Conservation (phyloP, 92 coral and sea anemone species). For the Porites evermanni region DNA sequence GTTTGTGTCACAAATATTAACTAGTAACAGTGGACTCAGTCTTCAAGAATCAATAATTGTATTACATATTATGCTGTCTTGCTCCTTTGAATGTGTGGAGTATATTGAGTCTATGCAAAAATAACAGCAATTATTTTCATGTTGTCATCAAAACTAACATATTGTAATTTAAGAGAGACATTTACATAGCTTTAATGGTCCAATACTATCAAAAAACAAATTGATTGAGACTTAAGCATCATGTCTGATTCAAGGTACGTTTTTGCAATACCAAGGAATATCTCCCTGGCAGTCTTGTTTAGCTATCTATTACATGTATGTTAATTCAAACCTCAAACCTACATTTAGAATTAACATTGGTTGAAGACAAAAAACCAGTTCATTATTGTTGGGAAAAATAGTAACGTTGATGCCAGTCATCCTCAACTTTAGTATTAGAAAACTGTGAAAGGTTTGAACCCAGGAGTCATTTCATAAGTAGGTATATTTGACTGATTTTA, state of each 20-base stretch:
- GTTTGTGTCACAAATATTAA: background rate
- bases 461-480: no score
- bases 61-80: no score
- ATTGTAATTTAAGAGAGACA: no score
- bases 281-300: background rate
- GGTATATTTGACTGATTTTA: background rate
- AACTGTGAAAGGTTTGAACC: no score
- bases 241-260: constrained; percentile 21
- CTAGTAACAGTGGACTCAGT: background rate
- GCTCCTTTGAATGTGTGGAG: no score
- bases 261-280: background rate
- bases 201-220: background rate
- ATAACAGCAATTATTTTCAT: no score
- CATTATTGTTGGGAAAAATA: background rate
- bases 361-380: background rate
- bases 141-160: no score
- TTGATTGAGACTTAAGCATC: background rate
- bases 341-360: background rate
- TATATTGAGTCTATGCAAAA: no score
- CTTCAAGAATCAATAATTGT: background rate
- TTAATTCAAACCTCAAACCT: background rate
- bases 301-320: background rate
- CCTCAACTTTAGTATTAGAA: background rate
- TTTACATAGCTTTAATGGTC: background rate
- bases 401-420: background rate